Evolutionary conservation across 2,888 invertebrate species (phyloP).

Genomic region (Stenurella melanura): DNA sequence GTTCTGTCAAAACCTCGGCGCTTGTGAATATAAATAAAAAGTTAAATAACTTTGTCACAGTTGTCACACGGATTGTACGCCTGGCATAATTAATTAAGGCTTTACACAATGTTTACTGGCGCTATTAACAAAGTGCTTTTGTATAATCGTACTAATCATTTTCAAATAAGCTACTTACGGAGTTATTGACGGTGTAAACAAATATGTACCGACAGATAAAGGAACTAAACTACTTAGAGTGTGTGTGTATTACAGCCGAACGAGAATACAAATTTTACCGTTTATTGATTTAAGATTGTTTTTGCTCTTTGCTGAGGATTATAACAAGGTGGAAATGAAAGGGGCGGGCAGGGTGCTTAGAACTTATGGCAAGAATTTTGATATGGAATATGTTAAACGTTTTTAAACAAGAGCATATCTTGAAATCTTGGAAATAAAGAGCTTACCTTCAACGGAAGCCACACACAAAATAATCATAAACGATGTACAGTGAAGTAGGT

Average conservation of each 20-base stretch:
- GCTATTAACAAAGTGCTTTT: slow-evolving; percentile 6
- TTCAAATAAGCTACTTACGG: slow-evolving; percentile 17
- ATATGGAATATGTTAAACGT: no score
- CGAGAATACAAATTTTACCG: background rate
- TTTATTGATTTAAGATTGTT: background rate
- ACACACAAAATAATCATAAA: no score
- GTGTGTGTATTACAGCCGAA: background rate
- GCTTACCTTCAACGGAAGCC: no score
- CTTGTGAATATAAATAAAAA: background rate
- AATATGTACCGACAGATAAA: background rate
- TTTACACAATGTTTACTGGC: slow-evolving; percentile 10
- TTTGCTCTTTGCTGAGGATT: background rate
- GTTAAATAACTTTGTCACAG: background rate
- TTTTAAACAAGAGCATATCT: no score
- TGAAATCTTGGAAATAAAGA: no score
- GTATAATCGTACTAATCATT: slow-evolving; percentile 20
- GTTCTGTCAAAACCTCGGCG: background rate
- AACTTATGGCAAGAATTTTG: no score
- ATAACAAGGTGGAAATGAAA: no score
- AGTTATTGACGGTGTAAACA: slow-evolving; percentile 18
- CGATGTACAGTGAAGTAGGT: no score
- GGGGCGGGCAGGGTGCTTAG: no score
- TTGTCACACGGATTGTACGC: slow-evolving; percentile 1
- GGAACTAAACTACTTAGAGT: background rate
- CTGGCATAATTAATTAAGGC: slow-evolving; percentile 10